Evolutionary conservation across 2,888 invertebrate species (phyloP), one percentile per base, ranked within the genome.

Genomic region (Gasteruption jaculator): DNA sequence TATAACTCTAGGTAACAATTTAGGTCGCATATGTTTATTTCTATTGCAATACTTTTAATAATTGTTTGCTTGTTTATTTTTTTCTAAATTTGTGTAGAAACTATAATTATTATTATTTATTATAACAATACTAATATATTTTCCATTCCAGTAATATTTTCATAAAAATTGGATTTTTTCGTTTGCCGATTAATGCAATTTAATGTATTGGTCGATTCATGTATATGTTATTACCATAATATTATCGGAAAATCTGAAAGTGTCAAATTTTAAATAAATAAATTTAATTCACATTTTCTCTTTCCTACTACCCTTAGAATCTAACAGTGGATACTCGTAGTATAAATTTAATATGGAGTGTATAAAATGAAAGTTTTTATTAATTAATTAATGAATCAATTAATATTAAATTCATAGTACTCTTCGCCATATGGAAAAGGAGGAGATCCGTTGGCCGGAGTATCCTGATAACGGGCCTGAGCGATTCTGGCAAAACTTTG

Each of bases 401-500:
- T 30, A 35, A 29, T n/a, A 15, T 27, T 16, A 46, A 10, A 32
- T 30, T 76, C 75, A 36, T 63, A 84, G 83, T 81, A 26, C 65
- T 83, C 46, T 78, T 81, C 71, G 73, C 77, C 67, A 66, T 80
- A 52, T 82, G 81, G 73, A 76, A 77, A 44, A 73, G 77, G 41
- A 75, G 77, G 43, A 80, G 75, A 46, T 75, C 75, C 35, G 64
- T 76, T 5, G 77, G 85, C 19, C 76, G 78, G 25, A 81, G 80
- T 52, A 77, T 95, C 34, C 71, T 94, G 40, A 62, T 95, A 8
- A 82, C 87, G 38, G 96, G 96, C 2, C 76, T 92, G 3, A 86
- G 87, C 55, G 91, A 93, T 64, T 82, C 90, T 20, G 95, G 95
- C 12, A 96, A 96, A 75, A 94, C 94, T 3, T 73, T 90, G 24